A percentile compares a stretch with the other conserved stretches of the same genome.
phyloP scores from a whole-genome alignment of 2,888 invertebrate genomes.

The Hirtodrosophila confusa region DNA sequence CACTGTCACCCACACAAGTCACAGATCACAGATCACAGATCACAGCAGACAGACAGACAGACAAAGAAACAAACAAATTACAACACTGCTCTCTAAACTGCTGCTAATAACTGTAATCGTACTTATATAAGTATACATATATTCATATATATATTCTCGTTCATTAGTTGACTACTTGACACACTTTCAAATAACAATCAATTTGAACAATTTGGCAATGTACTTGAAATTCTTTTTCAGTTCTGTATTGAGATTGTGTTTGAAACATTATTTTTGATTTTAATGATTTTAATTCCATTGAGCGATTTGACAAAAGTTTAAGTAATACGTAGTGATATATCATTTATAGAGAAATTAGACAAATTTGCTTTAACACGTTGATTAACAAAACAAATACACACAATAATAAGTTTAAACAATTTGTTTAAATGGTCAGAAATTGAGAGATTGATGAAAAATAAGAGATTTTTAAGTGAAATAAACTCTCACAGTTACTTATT shows the following conservation, averaged over 20 bases:
- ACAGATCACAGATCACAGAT: slow-evolving; percentile 15
- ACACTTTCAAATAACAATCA: slow-evolving; percentile 8
- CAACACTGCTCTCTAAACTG: slow-evolving; percentile 10
- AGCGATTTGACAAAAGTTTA: slow-evolving; percentile 44
- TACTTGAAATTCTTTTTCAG: slow-evolving; percentile 28
- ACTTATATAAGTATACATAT: slow-evolving; percentile 26
- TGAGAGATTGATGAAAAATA: slow-evolving; percentile 9
- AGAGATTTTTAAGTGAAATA: background rate
- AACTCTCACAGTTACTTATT: too few relatives aligned
- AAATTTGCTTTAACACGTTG: slow-evolving; percentile 23
- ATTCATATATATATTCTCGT: slow-evolving; percentile 29
- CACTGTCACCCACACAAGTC: slow-evolving; percentile 15
- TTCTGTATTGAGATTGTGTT: slow-evolving; percentile 24
- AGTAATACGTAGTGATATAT: slow-evolving; percentile 34
- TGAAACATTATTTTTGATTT: slow-evolving; percentile 12
- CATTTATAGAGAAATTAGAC: background rate
- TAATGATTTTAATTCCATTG: slow-evolving; percentile 4
- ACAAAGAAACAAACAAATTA: slow-evolving; percentile 1
- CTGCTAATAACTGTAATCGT: slow-evolving; percentile 29
- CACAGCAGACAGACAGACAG: slow-evolving; percentile 10
- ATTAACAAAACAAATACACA: slow-evolving; percentile 16
- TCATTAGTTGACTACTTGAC: slow-evolving; percentile 43
- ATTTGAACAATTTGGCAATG: slow-evolving; percentile 39
- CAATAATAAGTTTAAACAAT: slow-evolving; percentile 1
- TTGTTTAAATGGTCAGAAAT: slow-evolving; percentile 16